Evolutionary conservation across 53 echinoderm and acorn worm species (phyloP), one percentile per base, ranked within the genome.

Genomic region (Crossaster papposus): DNA sequence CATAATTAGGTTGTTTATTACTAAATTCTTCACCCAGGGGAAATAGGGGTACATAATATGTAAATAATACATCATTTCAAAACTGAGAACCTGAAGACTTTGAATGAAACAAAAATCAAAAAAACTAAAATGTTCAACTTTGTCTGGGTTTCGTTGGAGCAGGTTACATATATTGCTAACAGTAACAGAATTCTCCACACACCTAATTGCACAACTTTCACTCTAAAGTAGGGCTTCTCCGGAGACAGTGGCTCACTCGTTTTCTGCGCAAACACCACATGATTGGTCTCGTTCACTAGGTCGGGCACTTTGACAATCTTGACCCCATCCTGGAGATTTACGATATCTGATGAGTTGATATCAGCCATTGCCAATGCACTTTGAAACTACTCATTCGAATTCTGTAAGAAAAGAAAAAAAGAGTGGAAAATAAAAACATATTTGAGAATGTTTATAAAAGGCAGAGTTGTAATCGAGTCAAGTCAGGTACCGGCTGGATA

Each of bases 191-290:
- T 1, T 44, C 9, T 44, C 44, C 36, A 92, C 89, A 50, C 78
- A 99, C 99, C 94, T 86, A 92, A 92, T 72, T 99, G 92, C 35
- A 93, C 91, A 54, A 99, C 75, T 83, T 95, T 93, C 28, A 96
- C 93, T 71, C 92, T 91, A 87, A 99, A 99, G 82, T 94, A 95
- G 24, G 94, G 95, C 44, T 92, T 72, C n/a, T 81, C 82, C 13
- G 83, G 88, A 18, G 92, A 81, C 17, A 94, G 91, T 10, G 94
- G 92, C 64, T 74, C 79, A 11, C 29, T 64, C 31, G 33, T 80
- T 26, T 82, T 85, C 62, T 96, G 99, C 72, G 95, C 90, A 89
- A 77, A 99, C 13, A 90, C 96, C 33, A 91, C 85, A 76, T 99
- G 94, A 14, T 83, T 79, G 22, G 54, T 62, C 70, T 93, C 91